Conservation (phyloP, 2,113 vertebrate species). For the Lophochroa leadbeateri region DNA sequence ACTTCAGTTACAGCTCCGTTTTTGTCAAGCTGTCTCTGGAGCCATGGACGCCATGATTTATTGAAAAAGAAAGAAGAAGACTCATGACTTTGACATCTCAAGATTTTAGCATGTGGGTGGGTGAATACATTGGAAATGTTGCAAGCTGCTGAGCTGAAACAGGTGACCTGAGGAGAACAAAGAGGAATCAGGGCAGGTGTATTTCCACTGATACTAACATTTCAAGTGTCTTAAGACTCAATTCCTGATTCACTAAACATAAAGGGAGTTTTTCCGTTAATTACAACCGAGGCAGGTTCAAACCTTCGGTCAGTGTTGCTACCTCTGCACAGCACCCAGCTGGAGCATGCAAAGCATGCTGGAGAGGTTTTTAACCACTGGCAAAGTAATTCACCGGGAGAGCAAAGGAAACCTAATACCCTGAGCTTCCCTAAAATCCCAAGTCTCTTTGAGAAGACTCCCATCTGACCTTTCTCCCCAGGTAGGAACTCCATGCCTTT, state of each 20-base stretch:
- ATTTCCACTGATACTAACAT: not conserved
- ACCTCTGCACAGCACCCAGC: not conserved
- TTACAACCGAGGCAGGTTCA: not conserved
- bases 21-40: not conserved
- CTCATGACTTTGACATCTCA: not conserved
- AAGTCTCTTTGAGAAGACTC: not conserved
- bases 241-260: not conserved
- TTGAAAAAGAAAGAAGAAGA: not conserved
- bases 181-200: not conserved
- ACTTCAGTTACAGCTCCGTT: not conserved
- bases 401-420: not conserved
- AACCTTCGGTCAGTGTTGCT: not conserved
- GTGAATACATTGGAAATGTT: not conserved
- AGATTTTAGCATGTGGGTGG: slow-evolving; percentile 11
- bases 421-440: not conserved
- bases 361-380: not conserved
- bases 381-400: not conserved
- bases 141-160: slow-evolving; percentile 24
- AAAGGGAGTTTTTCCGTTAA: not conserved
- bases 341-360: not conserved
- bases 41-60: not conserved
- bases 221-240: not conserved
- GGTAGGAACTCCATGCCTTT: not conserved
- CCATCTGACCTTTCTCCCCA: not conserved
- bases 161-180: slow-evolving; percentile 2